Evolutionary conservation across 1,140 invertebrate genomes (phyloP), one percentile per base, ranked within the genome.

Genomic region (Mya arenaria): DNA sequence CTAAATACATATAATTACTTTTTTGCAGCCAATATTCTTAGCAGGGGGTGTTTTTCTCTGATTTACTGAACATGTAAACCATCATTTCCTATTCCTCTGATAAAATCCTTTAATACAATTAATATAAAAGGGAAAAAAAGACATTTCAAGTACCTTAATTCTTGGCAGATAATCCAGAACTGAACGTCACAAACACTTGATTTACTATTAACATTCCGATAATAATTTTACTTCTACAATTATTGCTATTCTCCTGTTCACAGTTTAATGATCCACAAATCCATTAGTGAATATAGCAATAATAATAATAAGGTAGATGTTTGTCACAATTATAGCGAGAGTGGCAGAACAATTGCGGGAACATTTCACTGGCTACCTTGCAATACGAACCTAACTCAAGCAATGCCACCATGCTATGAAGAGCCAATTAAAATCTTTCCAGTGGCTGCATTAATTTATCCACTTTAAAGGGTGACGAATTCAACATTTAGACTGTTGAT

Each of bases 381-480:
- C 44, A 55, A 19, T 15, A 34, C 19, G 30, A 15, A 19, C 23
- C 19, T 30, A 28, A 62, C 48, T 55, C 48, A 72, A 25, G 37
- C 48, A 72, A 52, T 44, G 32, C 44, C 25, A 23, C 25, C 39
- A 34, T 30, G 44, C 37, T 72, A 58, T 36, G 8, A 36, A 72
- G 69, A 55, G 55, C 28, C 69, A 72, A 72, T 72, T 72, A 72
- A 72, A 72, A 72, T 72, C 52, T 72, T 72, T 72, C 69, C 69
- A 72, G 69, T 72, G 19, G 69, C 55, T 72, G 55, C 37, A 56
- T 52, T 72, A 34, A 58, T 55, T 55, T 58, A 30, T 55, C 34
- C 4, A 52, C 48, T n/a, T n/a, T n/a, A n/a, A n/a, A n/a, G n/a
- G n/a, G n/a, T n/a, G n/a, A n/a, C n/a, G n/a, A n/a, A n/a, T n/a